Percentiles rank a stretch among this genome's conserved stretches.
These are phyloP conservation scores for Cyclophora punctaria DNA, from an alignment of 2,888 invertebrate species.

Conservation along the genomic window DNA sequence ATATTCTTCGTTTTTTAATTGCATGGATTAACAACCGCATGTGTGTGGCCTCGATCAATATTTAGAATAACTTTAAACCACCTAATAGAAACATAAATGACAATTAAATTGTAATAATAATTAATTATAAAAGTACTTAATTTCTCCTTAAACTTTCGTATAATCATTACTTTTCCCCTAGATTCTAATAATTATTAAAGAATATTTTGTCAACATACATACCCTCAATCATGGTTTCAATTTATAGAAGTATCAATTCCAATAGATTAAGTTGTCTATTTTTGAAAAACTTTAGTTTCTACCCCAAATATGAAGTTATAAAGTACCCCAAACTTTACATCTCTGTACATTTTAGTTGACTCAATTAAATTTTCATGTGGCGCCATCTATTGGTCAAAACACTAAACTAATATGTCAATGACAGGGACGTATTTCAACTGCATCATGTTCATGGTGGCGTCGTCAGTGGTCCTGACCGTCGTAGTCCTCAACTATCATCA, in stretches of 20 bases:
- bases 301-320: too few species aligned
- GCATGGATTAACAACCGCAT: constrained; percentile 2
- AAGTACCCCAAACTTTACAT: too few species aligned
- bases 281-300: too few species aligned
- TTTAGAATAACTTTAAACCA: constrained; percentile 11
- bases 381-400: too few species aligned
- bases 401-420: constrained; percentile 16
- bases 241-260: too few species aligned
- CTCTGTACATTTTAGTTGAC: not conserved
- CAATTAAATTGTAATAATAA: constrained; percentile 6
- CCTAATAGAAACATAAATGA: constrained; percentile 9
- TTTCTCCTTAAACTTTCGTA: constrained; percentile 37
- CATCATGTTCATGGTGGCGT: constrained; percentile 99
- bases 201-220: too few species aligned
- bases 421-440: constrained; percentile 99
- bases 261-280: too few species aligned
- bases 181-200: too few species aligned
- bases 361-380: constrained; percentile 2
- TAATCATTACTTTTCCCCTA: too few species aligned
- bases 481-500: constrained; percentile 98
- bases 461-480: constrained; percentile 97
- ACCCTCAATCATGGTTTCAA: too few species aligned
- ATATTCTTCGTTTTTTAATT: constrained; percentile 5
- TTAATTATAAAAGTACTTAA: constrained; percentile 30
- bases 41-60: constrained; percentile 3